Evolutionary conservation across 2,888 invertebrate genomes (phyloP), one percentile per base, ranked within the genome.

Genomic region (Orthonevra nobilis): DNA sequence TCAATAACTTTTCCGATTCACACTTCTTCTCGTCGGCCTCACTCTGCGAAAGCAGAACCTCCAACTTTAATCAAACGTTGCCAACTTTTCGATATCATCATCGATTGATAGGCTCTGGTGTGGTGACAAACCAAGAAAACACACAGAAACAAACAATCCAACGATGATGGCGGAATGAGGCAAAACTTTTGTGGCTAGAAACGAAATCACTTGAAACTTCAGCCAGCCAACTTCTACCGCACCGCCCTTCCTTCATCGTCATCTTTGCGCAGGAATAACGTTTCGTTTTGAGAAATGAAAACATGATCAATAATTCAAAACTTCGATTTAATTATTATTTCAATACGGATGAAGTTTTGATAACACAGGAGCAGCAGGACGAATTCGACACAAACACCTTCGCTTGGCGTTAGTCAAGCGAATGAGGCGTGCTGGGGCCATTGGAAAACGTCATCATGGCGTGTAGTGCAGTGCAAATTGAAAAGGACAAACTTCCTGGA

Each of bases 251-350:
- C 23, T 19, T 14, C n/a, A 17, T 12, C 32, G 3, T n/a, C 34
- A 15, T n/a, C n/a, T n/a, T n/a, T n/a, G n/a, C n/a, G n/a, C n/a
- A n/a, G n/a, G n/a, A n/a, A n/a, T n/a, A n/a, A 14, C 7, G 10
- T 1, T 6, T 5, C 17, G 20, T n/a, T 3, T 1, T 3, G 4
- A n/a, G 38, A 54, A 38, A 54, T 38, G 68, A 58, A 40, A 60
- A 69, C 69, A 69, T 60, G 69, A 69, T 69, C 69, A 69, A 69
- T 60, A 69, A 69, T 69, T 69, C 58, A 69, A 48, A 58, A 69
- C 40, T 60, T 60, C 50, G 50, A 69, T 69, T 69, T 69, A 69
- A 69, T 69, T 69, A 60, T 69, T 69, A 69, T 69, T 69, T 60
- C 58, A 69, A 69, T 69, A 56, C 30, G 54, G 66, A 46, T 36